These are phyloP conservation scores for Morone chrysops DNA, from an alignment of 2,113 vertebrate species.

Conservation along the genomic window DNA sequence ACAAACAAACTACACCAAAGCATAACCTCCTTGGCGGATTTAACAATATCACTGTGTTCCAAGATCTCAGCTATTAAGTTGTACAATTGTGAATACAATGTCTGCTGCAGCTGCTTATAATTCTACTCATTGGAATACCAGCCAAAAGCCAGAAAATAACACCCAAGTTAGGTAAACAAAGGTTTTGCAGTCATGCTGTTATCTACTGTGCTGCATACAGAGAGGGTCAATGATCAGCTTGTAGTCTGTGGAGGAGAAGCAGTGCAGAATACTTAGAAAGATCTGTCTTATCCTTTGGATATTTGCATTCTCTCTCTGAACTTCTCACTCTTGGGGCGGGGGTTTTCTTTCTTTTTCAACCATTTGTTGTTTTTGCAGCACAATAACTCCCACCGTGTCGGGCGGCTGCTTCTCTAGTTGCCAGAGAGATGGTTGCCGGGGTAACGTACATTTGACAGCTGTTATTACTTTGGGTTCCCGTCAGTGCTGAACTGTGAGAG, in stretches of 20 bases:
- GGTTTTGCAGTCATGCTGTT: background rate
- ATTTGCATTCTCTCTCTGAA: slow-evolving; percentile 44
- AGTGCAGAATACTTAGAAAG: background rate
- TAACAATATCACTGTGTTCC: background rate
- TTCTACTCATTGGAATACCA: background rate
- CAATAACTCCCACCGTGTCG: slow-evolving; percentile 29
- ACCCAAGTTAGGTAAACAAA: background rate
- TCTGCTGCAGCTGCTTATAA: too few species aligned
- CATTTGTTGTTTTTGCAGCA: slow-evolving; percentile 50
- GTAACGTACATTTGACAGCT: slow-evolving; percentile 86
- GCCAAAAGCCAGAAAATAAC: background rate
- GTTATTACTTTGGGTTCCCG: slow-evolving; percentile 69
- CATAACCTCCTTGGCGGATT: too few species aligned
- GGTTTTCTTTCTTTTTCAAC: background rate
- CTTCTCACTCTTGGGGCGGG: slow-evolving; percentile 28
- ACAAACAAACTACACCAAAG: too few species aligned
- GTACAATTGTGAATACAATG: background rate
- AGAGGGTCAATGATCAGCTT: background rate
- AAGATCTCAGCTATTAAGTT: background rate
- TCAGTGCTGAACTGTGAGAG: slow-evolving; percentile 63
- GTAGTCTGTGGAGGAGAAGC: background rate
- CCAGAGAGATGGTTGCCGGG: slow-evolving; percentile 85
- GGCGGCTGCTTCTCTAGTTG: slow-evolving; percentile 72
- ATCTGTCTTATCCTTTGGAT: slow-evolving; percentile 17
- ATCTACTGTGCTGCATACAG: background rate